phyloP scores from a whole-genome alignment of 1,140 invertebrate species.

The Drosophila quadrilineata region DNA sequence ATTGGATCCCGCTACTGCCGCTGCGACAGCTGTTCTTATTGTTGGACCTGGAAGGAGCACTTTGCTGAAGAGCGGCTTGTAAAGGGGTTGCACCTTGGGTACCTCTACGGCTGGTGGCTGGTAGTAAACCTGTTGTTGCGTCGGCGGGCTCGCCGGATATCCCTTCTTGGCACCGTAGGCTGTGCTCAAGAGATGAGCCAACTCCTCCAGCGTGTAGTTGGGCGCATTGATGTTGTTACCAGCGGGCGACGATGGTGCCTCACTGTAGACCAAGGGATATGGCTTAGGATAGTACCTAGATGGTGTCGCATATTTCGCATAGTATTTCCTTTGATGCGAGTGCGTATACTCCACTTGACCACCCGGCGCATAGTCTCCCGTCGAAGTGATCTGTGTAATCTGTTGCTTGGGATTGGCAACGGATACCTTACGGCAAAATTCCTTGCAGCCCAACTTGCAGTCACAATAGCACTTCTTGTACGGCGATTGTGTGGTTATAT shows the following conservation, averaged over 20 bases:
- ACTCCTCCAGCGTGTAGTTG: conserved; percentile 64
- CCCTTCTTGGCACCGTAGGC: conserved; percentile 53
- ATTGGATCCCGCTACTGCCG: conserved; percentile 13
- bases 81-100: not conserved
- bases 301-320: conserved; percentile 41
- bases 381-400: conserved; percentile 63
- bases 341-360: conserved; percentile 64
- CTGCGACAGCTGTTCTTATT: conserved; percentile 33
- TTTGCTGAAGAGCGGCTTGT: conserved; percentile 31
- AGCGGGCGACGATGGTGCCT: conserved; percentile 30
- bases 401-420: conserved; percentile 50
- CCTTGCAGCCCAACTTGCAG: conserved; percentile 73
- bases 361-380: conserved; percentile 49
- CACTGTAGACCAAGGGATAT: conserved; percentile 46
- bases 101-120: conserved; percentile 9
- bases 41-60: conserved; percentile 4
- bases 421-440: conserved; percentile 71
- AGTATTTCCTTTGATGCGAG: conserved; percentile 54
- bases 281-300: conserved; percentile 40
- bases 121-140: conserved; percentile 40
- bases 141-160: conserved; percentile 28
- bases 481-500: not conserved
- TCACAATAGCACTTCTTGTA: conserved; percentile 74
- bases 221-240: conserved; percentile 48
- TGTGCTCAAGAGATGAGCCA: conserved; percentile 57